Percentiles rank a stretch among this genome's conserved stretches.
These are phyloP conservation scores for Halichoeres trimaculatus DNA, from an alignment of 2,113 vertebrate species.

Conservation along the genomic window DNA sequence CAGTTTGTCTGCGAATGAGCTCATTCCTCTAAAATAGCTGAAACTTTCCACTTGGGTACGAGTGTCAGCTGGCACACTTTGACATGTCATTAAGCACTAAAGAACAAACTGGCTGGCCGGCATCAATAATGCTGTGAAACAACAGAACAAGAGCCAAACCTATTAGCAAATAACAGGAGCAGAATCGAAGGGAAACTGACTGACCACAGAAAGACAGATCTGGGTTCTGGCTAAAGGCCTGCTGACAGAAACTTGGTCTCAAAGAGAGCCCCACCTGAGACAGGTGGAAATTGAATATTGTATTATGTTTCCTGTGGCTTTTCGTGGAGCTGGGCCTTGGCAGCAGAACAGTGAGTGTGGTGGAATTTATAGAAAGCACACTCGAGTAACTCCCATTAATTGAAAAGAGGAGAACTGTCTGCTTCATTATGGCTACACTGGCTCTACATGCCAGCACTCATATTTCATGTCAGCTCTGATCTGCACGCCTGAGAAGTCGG, in stretches of 20 bases:
- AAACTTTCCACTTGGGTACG: slow-evolving; percentile 59
- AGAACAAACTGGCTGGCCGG: slow-evolving; percentile 55
- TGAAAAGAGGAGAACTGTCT: slow-evolving; percentile 56
- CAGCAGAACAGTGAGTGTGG: slow-evolving; percentile 59
- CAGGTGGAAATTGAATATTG: slow-evolving; percentile 82
- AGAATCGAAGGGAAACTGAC: slow-evolving; percentile 61
- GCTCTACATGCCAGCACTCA: slow-evolving; percentile 8
- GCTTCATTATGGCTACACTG: slow-evolving; percentile 48
- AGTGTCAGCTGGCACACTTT: slow-evolving; percentile 57
- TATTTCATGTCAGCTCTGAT: slow-evolving; percentile 44
- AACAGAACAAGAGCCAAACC: slow-evolving; percentile 54
- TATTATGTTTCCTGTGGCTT: slow-evolving; percentile 79
- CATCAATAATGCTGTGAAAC: slow-evolving; percentile 60
- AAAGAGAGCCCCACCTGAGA: slow-evolving; percentile 67
- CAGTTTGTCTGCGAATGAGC: slow-evolving; percentile 59
- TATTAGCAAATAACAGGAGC: slow-evolving; percentile 74
- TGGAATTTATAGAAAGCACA: slow-evolving; percentile 63
- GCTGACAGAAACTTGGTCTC: slow-evolving; percentile 78
- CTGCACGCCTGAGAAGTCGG: slow-evolving; percentile 23
- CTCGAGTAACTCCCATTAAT: slow-evolving; percentile 61
- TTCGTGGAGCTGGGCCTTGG: slow-evolving; percentile 66
- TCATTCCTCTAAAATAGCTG: slow-evolving; percentile 63
- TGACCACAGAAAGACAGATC: slow-evolving; percentile 68
- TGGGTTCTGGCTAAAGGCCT: slow-evolving; percentile 53
- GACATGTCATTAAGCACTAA: slow-evolving; percentile 62